phyloP scores from a whole-genome alignment of 1,140 invertebrate genomes.

The Pogonomyrmex barbatus region DNA sequence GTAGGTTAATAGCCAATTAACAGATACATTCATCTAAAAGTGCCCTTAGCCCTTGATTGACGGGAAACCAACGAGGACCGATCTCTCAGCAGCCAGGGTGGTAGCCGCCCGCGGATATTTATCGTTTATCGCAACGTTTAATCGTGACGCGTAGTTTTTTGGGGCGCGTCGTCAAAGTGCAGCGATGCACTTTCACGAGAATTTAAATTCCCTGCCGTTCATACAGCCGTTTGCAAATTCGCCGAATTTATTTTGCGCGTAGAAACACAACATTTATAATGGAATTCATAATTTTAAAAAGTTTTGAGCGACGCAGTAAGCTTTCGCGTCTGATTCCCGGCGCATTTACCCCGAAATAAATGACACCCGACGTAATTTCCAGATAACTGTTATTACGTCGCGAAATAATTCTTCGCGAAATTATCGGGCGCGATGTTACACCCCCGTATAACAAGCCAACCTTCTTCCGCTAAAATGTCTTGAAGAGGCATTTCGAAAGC shows the following conservation, averaged over 20 bases:
- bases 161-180: background rate
- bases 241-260: conserved; percentile 20
- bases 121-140: background rate
- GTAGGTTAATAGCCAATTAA: conserved; percentile 19
- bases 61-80: background rate
- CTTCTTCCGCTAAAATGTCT: conserved; percentile 56
- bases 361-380: background rate
- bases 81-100: background rate
- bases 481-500: conserved; percentile 55
- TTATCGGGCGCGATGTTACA: conserved; percentile 18
- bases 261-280: conserved; percentile 32
- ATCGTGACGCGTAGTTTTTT: background rate
- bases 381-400: conserved; percentile 32
- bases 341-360: conserved; percentile 12
- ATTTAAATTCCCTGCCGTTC: background rate
- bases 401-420: conserved; percentile 29
- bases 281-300: conserved; percentile 25
- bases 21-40: conserved; percentile 16
- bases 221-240: background rate
- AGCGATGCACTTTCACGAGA: background rate
- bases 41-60: background rate
- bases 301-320: background rate
- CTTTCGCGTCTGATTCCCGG: background rate
- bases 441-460: background rate
- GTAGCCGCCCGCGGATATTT: conserved; percentile 15